These are phyloP conservation scores for Diarsia dahlii DNA, from an alignment of 2,888 invertebrate genomes.

Conservation along the genomic window DNA sequence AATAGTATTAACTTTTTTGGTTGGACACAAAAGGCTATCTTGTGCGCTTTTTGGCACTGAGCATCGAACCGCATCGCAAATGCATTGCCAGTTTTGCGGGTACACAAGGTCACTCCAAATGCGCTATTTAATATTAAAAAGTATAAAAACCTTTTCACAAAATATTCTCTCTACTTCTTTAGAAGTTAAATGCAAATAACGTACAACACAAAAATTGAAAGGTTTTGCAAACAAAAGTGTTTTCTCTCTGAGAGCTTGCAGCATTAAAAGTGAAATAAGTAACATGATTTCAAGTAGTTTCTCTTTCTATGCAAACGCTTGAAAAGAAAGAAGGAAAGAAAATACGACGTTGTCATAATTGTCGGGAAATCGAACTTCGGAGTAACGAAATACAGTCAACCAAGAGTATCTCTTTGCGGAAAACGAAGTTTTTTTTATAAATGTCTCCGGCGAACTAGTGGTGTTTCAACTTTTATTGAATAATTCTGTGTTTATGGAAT, in stretches of 20 bases:
- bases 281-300: conserved; percentile 38
- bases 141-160: conserved; percentile 7
- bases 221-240: conserved; percentile 36
- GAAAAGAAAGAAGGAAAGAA: conserved; percentile 15
- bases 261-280: conserved; percentile 56
- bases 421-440: conserved; percentile 33
- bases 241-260: conserved; percentile 24
- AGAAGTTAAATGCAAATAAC: conserved; percentile 33
- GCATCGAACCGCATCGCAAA: neutral
- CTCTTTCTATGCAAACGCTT: conserved; percentile 26
- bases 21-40: conserved; percentile 3
- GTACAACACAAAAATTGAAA: conserved; percentile 31
- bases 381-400: too few species aligned
- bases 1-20: neutral
- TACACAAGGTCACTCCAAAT: neutral
- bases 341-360: conserved; percentile 35
- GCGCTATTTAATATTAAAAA: neutral
- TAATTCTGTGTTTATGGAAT: too few species aligned
- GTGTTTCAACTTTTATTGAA: conserved; percentile 13
- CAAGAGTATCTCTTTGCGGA: conserved; percentile 1
- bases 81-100: neutral
- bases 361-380: too few species aligned
- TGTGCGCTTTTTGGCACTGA: neutral
- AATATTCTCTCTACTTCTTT: conserved; percentile 30
- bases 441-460: conserved; percentile 2